These are phyloP conservation scores for Tetranychus urticae DNA, from an alignment of 1,140 invertebrate species.

Conservation along the genomic window DNA sequence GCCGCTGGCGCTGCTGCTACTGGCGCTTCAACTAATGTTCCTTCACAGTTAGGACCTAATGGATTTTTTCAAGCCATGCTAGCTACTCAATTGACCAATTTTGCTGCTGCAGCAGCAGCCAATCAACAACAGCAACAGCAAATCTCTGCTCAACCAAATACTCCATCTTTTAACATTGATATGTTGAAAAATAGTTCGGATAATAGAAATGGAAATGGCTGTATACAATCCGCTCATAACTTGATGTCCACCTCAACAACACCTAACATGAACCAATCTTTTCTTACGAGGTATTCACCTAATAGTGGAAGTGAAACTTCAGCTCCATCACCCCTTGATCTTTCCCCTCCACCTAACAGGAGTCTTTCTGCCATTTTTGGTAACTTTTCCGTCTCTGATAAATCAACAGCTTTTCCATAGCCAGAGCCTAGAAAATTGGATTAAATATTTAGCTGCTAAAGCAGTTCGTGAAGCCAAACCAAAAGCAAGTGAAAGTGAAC, in stretches of 20 bases:
- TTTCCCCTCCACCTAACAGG: background rate
- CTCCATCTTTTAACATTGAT: too few species aligned
- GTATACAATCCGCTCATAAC: background rate
- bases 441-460: too few species aligned
- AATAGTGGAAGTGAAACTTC: background rate
- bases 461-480: background rate
- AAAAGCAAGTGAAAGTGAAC: constrained; percentile 24
- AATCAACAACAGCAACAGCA: too few species aligned
- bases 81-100: too few species aligned
- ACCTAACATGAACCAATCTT: background rate
- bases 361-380: background rate
- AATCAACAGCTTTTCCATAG: too few species aligned
- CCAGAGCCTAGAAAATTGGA: too few species aligned
- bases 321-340: background rate
- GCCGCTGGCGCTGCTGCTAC: constrained; percentile 1
- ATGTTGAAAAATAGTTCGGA: too few species aligned
- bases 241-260: background rate
- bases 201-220: too few species aligned
- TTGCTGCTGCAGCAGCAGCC: constrained; percentile 4
- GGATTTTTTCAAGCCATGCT: too few species aligned
- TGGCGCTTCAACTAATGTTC: too few species aligned
- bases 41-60: too few species aligned
- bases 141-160: too few species aligned
- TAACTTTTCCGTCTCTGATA: background rate
- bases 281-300: background rate